Evolutionary conservation across 2,797 vertebrate genomes (phyloP), one percentile per base, ranked within the genome.

Genomic region (Enteromius paludinosus): DNA sequence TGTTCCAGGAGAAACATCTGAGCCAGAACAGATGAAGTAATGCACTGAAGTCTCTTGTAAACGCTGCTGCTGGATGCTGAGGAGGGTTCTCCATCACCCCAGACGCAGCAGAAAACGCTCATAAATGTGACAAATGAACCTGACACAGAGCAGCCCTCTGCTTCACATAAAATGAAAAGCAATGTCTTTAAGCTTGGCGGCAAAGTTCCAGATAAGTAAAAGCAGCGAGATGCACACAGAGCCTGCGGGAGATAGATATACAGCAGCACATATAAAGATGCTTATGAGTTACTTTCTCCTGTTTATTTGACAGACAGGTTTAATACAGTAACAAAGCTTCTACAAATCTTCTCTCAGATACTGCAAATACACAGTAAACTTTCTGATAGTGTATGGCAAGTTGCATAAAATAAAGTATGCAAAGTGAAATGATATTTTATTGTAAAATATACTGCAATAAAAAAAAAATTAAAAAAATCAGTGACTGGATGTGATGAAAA

Each of bases 61-160:
- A 7, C 45, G 0, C 20, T 14, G 45, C 45, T 49, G 17, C 23
- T 20, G 43, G 45, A 71, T 71, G 43, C 25, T 1, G 69, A 52
- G 70, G 17, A 18, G 28, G 20, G 69, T 33, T 52, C 70, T 72
- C 11, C 47, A n/a, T 72, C 70, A 7, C 61, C 30, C 59, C 61
- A 62, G 61, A 30, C 14, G 61, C 28, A n/a, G 70, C 28, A 33
- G 70, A 52, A 71, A 72, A 52, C 3, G 3, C 45, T 52, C 70
- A 52, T 72, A 72, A 72, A 72, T 1, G 10, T 72, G 70, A 72
- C 49, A 49, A 72, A 72, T 72, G 70, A 72, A 72, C 45, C 70
- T 52, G 70, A 52, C 70, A 33, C 70, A 33, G 1, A 1, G 17
- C 70, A 72, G 47, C 18, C 28, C 70, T 72, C 70, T 33, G 47